Evolutionary conservation across 2,888 invertebrate genomes (phyloP).

Genomic region (Xestia c-nigrum): DNA sequence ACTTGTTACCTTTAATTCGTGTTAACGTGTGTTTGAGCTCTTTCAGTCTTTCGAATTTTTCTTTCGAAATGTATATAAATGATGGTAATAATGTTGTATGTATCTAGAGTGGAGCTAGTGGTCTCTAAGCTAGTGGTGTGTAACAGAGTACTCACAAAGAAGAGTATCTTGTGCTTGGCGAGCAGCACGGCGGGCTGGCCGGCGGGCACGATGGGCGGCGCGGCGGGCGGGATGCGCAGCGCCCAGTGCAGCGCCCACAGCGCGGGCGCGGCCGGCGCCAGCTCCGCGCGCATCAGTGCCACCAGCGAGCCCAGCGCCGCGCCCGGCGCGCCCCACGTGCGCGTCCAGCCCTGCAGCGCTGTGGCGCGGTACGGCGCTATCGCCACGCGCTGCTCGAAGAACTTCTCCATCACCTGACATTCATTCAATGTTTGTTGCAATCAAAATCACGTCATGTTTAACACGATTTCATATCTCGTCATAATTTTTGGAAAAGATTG

Average conservation of each 20-base stretch:
- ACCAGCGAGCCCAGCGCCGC: constrained; percentile 98
- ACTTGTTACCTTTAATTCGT: background rate
- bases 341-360: constrained; percentile 96
- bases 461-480: no score
- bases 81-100: background rate
- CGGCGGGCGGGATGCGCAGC: constrained; percentile 97
- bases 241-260: constrained; percentile 98
- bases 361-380: constrained; percentile 98
- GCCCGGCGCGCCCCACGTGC: constrained; percentile 95
- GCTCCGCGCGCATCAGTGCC: constrained; percentile 94
- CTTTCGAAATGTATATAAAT: background rate
- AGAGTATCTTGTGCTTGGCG: constrained; percentile 96
- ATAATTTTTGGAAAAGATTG: no score
- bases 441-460: no score
- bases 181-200: constrained; percentile 97
- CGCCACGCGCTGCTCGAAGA: constrained; percentile 97
- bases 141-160: constrained; percentile 93
- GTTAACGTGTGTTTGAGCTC: background rate
- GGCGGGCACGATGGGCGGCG: constrained; percentile 96
- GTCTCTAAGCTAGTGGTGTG: no score
- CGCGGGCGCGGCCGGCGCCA: constrained; percentile 89
- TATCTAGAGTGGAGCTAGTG: background rate
- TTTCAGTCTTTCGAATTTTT: background rate
- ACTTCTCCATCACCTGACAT: constrained; percentile 95
- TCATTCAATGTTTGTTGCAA: no score